Conservation (phyloP, 2,113 vertebrate species). For the Eubucco bourcierii region DNA sequence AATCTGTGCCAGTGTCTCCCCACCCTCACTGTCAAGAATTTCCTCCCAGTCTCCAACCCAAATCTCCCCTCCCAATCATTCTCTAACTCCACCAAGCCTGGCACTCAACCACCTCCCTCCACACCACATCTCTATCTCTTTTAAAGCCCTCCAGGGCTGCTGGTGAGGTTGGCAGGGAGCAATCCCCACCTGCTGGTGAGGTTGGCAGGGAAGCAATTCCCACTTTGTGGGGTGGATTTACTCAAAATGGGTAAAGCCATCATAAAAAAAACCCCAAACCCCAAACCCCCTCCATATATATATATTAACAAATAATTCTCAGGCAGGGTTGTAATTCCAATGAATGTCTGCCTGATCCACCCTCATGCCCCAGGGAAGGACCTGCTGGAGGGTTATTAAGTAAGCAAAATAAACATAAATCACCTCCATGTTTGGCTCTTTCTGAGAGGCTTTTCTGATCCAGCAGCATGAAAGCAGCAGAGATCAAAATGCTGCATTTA, state of each 20-base stretch:
- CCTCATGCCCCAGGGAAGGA: conserved; percentile 46
- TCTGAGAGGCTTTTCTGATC: not conserved
- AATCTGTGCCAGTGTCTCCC: too few relatives aligned
- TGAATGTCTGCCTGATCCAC: conserved; percentile 34
- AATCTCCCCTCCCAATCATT: too few relatives aligned
- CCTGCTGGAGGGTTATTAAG: conserved; percentile 53
- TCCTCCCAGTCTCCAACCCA: too few relatives aligned
- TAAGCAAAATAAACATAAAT: conserved; percentile 65
- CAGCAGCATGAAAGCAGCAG: not conserved
- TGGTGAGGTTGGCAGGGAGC: not conserved
- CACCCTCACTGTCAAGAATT: too few relatives aligned
- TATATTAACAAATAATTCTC: conserved; percentile 30
- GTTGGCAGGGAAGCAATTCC: not conserved
- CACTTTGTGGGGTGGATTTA: rapidly evolving
- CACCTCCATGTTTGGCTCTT: not conserved
- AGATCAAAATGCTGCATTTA: not conserved
- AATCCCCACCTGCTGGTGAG: not conserved
- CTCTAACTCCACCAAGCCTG: too few relatives aligned
- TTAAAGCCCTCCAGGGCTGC: not conserved
- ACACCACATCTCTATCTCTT: too few relatives aligned
- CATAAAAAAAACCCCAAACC: conserved; percentile 23
- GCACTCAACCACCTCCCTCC: too few relatives aligned
- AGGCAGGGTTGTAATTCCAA: conserved; percentile 31
- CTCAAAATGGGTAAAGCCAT: not conserved
- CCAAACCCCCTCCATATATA: conserved; percentile 22